These are phyloP conservation scores for Tenthredo livida DNA, from an alignment of 2,888 invertebrate genomes.

Conservation along the genomic window DNA sequence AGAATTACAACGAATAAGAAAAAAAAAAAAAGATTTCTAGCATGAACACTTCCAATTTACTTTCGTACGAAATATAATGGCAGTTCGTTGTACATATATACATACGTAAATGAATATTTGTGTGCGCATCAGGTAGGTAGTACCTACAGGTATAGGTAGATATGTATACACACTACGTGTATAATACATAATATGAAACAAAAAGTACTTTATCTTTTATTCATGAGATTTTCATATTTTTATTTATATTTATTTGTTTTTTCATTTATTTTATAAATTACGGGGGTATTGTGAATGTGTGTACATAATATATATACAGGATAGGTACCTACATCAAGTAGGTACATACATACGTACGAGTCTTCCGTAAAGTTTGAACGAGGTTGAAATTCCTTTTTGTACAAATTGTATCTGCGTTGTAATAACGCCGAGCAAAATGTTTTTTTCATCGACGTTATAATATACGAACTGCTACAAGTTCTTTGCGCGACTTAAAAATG, in stretches of 20 bases:
- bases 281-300: conserved; percentile 37
- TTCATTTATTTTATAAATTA: conserved; percentile 47
- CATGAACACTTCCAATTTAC: conserved; percentile 42
- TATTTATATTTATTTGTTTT: not conserved
- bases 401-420: not conserved
- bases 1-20: not conserved
- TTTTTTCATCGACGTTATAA: not conserved
- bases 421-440: conserved; percentile 14
- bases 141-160: not conserved
- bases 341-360: not conserved
- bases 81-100: not conserved
- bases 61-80: conserved; percentile 24
- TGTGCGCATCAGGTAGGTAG: not conserved
- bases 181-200: not conserved
- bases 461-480: conserved; percentile 7
- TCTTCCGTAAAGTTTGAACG: conserved; percentile 37
- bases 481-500: conserved; percentile 8
- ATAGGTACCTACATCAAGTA: not conserved
- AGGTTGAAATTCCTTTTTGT: conserved; percentile 17
- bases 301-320: too few relatives aligned
- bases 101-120: not conserved
- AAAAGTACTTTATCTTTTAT: conserved; percentile 31
- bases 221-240: conserved; percentile 35
- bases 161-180: not conserved
- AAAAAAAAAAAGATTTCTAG: not conserved